These are phyloP conservation scores for Cacoxenus indagator DNA, from an alignment of 2,888 invertebrate species.

Conservation along the genomic window DNA sequence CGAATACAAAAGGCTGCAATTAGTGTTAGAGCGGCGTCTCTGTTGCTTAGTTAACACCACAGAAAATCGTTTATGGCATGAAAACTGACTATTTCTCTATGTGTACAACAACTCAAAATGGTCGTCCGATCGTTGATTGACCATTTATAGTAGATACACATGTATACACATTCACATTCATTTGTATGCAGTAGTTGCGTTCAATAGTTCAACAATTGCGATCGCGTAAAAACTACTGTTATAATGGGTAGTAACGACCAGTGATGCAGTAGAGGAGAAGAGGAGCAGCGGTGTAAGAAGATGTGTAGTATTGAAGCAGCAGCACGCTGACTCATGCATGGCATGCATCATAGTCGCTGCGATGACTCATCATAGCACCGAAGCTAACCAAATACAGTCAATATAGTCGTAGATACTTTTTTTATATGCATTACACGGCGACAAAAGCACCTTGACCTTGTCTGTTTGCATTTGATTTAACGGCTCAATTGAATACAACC, in stretches of 20 bases:
- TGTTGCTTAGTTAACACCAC: constrained; percentile 1
- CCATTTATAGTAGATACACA: neutral
- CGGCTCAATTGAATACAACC: neutral
- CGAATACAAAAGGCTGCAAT: constrained; percentile 3
- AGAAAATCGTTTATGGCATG: constrained; percentile 1
- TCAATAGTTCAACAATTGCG: neutral
- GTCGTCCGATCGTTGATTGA: neutral
- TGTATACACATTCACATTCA: constrained; percentile 30
- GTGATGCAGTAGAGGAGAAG: too few relatives aligned
- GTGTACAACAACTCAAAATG: constrained; percentile 4
- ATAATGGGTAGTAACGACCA: too few relatives aligned
- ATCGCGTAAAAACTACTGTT: neutral
- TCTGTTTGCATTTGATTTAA: constrained; percentile 6
- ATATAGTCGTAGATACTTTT: too few relatives aligned
- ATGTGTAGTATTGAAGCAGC: too few relatives aligned
- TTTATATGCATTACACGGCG: too few relatives aligned
- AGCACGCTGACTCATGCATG: neutral
- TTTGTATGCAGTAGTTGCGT: constrained; percentile 5
- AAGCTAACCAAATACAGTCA: neutral
- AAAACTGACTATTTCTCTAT: too few relatives aligned
- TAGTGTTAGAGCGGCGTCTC: neutral
- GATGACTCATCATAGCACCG: neutral
- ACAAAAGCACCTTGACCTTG: constrained; percentile 7
- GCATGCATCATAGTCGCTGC: neutral
- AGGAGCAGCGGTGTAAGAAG: too few relatives aligned